Percentiles rank a stretch among this genome's conserved stretches.
phyloP scores from a whole-genome alignment of 2,888 invertebrate species.

The Xylocampa areola region DNA sequence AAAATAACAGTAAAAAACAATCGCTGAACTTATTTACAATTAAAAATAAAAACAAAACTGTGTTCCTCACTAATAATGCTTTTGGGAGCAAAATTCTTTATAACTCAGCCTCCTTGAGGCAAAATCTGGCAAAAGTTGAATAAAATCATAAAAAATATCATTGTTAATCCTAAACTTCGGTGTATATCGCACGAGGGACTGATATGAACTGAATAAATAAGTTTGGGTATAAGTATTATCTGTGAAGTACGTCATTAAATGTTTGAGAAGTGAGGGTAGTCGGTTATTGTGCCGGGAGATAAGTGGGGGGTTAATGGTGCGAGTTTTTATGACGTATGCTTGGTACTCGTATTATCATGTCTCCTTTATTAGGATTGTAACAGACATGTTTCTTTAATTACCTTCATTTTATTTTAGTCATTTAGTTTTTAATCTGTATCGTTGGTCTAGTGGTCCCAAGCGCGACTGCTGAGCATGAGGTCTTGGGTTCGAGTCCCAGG shows the following conservation, averaged over 20 bases:
- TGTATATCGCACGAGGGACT: constrained; percentile 38
- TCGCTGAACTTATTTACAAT: constrained; percentile 35
- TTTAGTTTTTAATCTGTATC: constrained; percentile 15
- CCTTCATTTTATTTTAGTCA: constrained; percentile 5
- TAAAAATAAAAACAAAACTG: constrained; percentile 45
- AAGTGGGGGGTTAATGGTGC: constrained; percentile 30
- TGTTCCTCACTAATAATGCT: constrained; percentile 10
- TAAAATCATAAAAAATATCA: constrained; percentile 44
- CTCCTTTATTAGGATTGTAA: constrained; percentile 3
- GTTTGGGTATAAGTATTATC: constrained; percentile 35
- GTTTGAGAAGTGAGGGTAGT: constrained; percentile 36
- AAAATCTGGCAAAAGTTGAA: constrained; percentile 21
- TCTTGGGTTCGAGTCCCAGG: no score
- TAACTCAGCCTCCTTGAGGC: constrained; percentile 36
- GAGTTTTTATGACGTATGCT: constrained; percentile 40
- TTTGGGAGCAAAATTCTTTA: constrained; percentile 31
- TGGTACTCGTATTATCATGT: constrained; percentile 9
- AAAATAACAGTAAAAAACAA: constrained; percentile 48
- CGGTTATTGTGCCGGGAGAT: constrained; percentile 40
- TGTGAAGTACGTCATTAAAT: constrained; percentile 50
- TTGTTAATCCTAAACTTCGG: constrained; percentile 49
- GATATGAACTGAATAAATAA: constrained; percentile 34
- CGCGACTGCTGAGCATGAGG: no score
- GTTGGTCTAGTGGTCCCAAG: no score
- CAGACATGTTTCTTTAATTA: not conserved